Evolutionary conservation across 2,888 invertebrate species (phyloP), one percentile per base, ranked within the genome.

Genomic region (Mycalesis mineus): DNA sequence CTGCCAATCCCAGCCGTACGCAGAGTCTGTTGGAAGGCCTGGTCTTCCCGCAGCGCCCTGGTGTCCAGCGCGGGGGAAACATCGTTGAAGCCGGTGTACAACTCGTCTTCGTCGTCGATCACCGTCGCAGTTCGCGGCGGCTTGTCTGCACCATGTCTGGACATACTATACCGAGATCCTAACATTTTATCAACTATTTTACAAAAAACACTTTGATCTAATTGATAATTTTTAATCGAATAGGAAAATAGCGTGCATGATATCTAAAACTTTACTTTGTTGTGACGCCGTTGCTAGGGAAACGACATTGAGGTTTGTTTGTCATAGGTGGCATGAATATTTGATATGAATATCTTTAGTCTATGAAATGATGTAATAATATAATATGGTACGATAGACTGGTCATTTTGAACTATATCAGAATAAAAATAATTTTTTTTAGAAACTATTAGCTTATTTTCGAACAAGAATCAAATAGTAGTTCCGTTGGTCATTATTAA

Each of bases 1-100:
- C 94, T 84, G 48, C 94, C 91, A 14, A 94, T 93, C 71, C 95
- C 93, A 64, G 95, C 94, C 1, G 91, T 94, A 66, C 92, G 91
- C n/a, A 96, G 89, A 9, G 95, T 93, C 77, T 95, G 93, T 78
- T 95, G 95, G 71, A 96, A 94, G 29, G 90, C 91, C 65, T 93
- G 92, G 78, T 96, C 96, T 67, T 94, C 92, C 51, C 93, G 91
- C 60, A 95, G 79, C 73, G 93, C 93, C 77, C 94, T 88, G 0
- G 92, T 92, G 69, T 92, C 92, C 60, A 94, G 84, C 1, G 93
- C 91, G 1, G 93, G 91, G 7, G 93, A 91, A 65, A 92, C 92
- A 28, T 93, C 93, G 71, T 94, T 93, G 74, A 93, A 94, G 2
- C 94, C 94, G 7, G 91, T 82, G 72, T 94, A 94, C 42, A 94